Percentiles rank a stretch among this genome's conserved stretches.
phyloP scores from a whole-genome alignment of 2,888 invertebrate species.

The Epirrhoe alternata region DNA sequence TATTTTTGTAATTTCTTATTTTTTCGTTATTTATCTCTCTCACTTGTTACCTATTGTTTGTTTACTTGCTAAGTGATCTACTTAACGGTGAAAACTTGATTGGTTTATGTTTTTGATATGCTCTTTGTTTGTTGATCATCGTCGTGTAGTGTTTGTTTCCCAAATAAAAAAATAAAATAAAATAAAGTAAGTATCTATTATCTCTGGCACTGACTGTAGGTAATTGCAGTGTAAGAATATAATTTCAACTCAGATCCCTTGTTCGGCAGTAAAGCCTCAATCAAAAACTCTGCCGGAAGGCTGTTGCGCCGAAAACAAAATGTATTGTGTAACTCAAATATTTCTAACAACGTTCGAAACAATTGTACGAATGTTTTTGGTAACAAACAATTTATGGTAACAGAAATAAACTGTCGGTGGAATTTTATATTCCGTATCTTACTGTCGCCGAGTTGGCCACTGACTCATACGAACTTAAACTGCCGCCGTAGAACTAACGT shows the following conservation, averaged over 20 bases:
- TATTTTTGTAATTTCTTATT: no score
- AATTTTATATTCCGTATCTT: not conserved
- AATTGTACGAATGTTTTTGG: not conserved
- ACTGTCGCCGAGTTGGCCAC: no score
- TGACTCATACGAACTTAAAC: not conserved
- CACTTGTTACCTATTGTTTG: no score
- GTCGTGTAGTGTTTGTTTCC: no score
- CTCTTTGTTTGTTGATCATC: no score
- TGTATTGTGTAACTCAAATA: conserved; percentile 2
- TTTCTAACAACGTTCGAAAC: conserved; percentile 10
- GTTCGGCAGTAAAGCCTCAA: conserved; percentile 29
- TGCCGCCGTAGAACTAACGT: not conserved
- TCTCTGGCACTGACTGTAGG: no score
- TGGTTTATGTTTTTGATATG: no score
- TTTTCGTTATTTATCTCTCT: no score
- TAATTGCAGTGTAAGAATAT: conserved; percentile 3
- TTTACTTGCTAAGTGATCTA: no score
- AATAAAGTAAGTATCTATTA: no score
- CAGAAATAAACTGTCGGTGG: not conserved
- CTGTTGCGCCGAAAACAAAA: conserved; percentile 16
- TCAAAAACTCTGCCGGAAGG: conserved; percentile 38
- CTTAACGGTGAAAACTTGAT: no score
- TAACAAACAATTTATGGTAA: not conserved
- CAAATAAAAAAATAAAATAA: no score
- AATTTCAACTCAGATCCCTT: conserved; percentile 27